Evolutionary conservation across 2,888 invertebrate species (phyloP), one percentile per base, ranked within the genome.

Genomic region (Sarcophaga subvicina): DNA sequence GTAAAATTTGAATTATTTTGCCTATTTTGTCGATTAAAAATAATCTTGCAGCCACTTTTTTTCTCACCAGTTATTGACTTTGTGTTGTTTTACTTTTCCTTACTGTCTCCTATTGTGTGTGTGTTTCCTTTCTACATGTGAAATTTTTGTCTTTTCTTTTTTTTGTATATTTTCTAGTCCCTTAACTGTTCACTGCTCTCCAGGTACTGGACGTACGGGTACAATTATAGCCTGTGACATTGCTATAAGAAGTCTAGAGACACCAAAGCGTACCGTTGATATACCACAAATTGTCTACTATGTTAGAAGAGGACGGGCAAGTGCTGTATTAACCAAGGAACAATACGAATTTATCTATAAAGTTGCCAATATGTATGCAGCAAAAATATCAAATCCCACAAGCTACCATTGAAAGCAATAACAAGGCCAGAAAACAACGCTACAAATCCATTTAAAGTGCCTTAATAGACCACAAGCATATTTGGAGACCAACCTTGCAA

Each of bases 321-420:
- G 98, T 89, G 95, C 98, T 85, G 97, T 98, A 37, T 96, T 98
- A 93, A 98, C 98, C 85, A 96, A 96, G 91, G 98, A 98, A 91
- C 98, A 98, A 94, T 98, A 98, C 94, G 95, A 96, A 91, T 98
- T 98, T 94, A 96, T 98, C 88, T 98, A 98, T 93, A 97, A 97
- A 96, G 98, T 97, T 91, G 95, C 97, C 90, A 96, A 96, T 93
- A 95, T 97, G 92, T 97, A 97, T 92, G 97, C 97, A 87, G 96
- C 97, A 89, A 97, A 97, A 94, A 94, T 97, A 90, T 96, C 97
- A 91, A 97, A 97, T 86, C 95, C 96, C 88, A 95, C 95, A 86
- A 93, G 95, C 91, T 96, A 96, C 89, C 93, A 93, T 86, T 93
- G 90, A 91, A 75, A 79, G 5, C 10, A 45, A 77, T n/a, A 70